Evolutionary conservation across 2,797 vertebrate species (phyloP).

Genomic region (Siniperca undulata): DNA sequence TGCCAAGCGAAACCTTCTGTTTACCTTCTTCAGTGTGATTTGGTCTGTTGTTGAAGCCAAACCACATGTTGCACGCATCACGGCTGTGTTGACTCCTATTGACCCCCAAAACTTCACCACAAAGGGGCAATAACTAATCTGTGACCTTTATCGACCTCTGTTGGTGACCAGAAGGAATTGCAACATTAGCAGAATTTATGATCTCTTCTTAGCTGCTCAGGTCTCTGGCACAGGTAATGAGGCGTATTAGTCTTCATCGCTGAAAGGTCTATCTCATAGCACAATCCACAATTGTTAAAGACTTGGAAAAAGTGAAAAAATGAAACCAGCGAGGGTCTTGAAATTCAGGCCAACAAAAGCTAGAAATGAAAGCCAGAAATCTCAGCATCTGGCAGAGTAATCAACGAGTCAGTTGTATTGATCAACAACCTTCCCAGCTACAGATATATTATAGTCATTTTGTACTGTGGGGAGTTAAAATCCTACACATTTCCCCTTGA

Average conservation of each 20-base stretch:
- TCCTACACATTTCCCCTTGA: neutral
- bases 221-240: slow-evolving; percentile 42
- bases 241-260: slow-evolving; percentile 51
- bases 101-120: slow-evolving; percentile 19
- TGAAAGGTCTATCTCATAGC: slow-evolving; percentile 38
- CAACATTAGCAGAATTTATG: slow-evolving; percentile 27
- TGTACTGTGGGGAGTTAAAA: slow-evolving; percentile 1
- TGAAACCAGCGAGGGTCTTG: slow-evolving; percentile 19
- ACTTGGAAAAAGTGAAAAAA: slow-evolving; percentile 37
- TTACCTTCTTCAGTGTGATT: neutral
- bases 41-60: slow-evolving; percentile 24
- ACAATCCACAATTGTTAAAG: slow-evolving; percentile 37
- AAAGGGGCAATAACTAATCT: slow-evolving; percentile 11
- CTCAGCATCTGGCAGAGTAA: slow-evolving; percentile 33
- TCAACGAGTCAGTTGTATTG: slow-evolving; percentile 50
- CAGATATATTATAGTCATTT: slow-evolving; percentile 40
- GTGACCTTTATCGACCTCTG: slow-evolving; percentile 51
- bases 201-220: slow-evolving; percentile 8
- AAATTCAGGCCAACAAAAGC: neutral
- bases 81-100: neutral
- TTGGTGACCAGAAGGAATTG: slow-evolving; percentile 35
- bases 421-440: slow-evolving; percentile 28
- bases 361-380: slow-evolving; percentile 55
- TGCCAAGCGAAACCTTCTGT: neutral
- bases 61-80: slow-evolving; percentile 19